Base-by-base conservation (phyloP, 2,797 vertebrate species). In the Mus minutoides region DNA sequence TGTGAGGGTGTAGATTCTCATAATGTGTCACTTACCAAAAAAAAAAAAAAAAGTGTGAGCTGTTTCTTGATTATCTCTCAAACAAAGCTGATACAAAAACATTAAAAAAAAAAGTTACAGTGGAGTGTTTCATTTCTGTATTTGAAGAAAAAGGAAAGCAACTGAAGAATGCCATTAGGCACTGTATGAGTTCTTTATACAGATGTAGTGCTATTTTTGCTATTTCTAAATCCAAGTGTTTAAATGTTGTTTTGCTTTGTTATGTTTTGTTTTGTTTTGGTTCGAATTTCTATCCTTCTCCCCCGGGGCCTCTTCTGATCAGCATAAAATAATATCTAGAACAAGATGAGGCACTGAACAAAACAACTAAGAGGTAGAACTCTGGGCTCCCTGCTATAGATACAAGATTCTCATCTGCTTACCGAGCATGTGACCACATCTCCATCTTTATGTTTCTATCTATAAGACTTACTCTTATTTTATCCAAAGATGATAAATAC, bases 371-470 rank as follows among this genome's bases (percentile, higher is more conserved):
- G 9, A 92, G 21, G 16, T 13, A 62, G 62, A 29, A 2, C 2
- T 85, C 31, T 34, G 52, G 67, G n/a, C 17, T 88, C 40, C 76
- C 12, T 58, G 0, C 19, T 54, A 9, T 26, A 17, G 13, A 16
- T 79, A 10, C 62, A n/a, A 94, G 76, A 83, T 79, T 89, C 58
- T 91, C 58, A 29, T 94, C 54, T 62, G 9, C 0, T 78, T 90
- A 89, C 1, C 88, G 69, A 52, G 26, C 22, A 37, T n/a, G 7
- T 54, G 31, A 84, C 19, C 86, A 6, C 22, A 10, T 86, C 29
- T 78, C 52, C 78, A 13, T 58, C 56, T 86, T 83, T 92, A 77
- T 83, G 71, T 80, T 73, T 95, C 58, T 9, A 84, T 46, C 75
- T 88, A 37, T 3, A 82, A 87, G 49, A 40, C 26, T 49, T 87